phyloP scores from a whole-genome alignment of 1,140 invertebrate species.

The Aphidius gifuensis region DNA sequence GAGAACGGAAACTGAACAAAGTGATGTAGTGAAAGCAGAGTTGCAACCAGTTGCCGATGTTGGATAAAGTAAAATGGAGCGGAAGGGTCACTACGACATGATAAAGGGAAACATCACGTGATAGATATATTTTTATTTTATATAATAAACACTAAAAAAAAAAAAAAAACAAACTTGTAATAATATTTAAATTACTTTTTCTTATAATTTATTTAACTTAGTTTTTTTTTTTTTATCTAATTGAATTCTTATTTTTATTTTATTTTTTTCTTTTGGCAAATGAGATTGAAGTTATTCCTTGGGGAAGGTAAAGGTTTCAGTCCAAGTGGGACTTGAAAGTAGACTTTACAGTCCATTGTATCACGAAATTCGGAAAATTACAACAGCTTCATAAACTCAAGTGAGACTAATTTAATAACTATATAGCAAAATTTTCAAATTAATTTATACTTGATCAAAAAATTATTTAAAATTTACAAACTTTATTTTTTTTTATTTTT shows the following conservation, averaged over 20 bases:
- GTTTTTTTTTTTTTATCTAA: conserved; percentile 13
- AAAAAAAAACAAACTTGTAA: background rate
- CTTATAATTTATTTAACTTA: conserved; percentile 4
- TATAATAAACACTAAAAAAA: too few relatives aligned
- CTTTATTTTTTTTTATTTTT: too few relatives aligned
- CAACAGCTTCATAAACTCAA: background rate
- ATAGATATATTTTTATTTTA: conserved; percentile 2
- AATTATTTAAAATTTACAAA: too few relatives aligned
- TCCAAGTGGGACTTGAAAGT: conserved; percentile 15
- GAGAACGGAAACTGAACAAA: background rate
- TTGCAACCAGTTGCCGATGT: conserved; percentile 15
- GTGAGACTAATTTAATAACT: too few relatives aligned
- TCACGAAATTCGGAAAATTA: too few relatives aligned
- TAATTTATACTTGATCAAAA: too few relatives aligned
- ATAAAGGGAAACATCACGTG: conserved; percentile 17
- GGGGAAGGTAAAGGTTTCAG: background rate
- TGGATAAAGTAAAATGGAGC: conserved; percentile 19
- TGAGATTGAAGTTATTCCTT: conserved; percentile 1
- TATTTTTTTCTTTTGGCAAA: too few relatives aligned
- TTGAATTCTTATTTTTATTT: too few relatives aligned
- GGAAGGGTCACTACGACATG: conserved; percentile 13
- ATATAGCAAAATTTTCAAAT: too few relatives aligned
- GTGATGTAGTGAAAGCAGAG: too few relatives aligned
- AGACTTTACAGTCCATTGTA: background rate
- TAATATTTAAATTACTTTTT: conserved; percentile 1